phyloP scores from a whole-genome alignment of 2,113 vertebrate genomes.

The Cyanoliseus patagonus region DNA sequence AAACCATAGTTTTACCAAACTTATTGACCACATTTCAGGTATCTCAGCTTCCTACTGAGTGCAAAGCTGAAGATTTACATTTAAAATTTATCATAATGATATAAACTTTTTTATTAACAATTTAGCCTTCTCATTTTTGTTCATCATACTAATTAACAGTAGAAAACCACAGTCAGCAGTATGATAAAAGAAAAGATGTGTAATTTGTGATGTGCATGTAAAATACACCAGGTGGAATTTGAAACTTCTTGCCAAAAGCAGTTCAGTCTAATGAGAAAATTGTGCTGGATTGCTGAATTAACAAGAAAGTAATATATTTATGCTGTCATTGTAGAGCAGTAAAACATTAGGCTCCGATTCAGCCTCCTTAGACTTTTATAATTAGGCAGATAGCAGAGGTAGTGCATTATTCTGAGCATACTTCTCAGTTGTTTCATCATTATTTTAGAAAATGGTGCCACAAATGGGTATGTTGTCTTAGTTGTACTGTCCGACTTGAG shows the following conservation, averaged over 20 bases:
- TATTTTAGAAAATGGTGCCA: background rate
- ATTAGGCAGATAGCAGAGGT: background rate
- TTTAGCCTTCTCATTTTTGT: background rate
- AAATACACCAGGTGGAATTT: constrained; percentile 10
- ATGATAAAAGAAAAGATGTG: background rate
- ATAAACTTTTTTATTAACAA: background rate
- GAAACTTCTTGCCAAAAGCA: constrained; percentile 8
- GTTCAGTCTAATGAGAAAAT: background rate
- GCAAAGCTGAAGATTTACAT: background rate
- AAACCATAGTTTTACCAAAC: background rate
- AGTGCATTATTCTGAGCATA: background rate
- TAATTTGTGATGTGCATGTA: background rate
- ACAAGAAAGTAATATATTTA: constrained; percentile 13
- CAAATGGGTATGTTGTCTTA: background rate
- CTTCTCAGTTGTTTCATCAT: background rate
- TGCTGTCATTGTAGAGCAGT: background rate
- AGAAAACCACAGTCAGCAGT: background rate
- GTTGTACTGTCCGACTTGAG: background rate
- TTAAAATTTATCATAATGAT: background rate
- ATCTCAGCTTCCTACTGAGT: background rate
- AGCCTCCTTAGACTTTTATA: background rate
- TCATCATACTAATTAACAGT: background rate
- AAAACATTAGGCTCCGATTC: background rate
- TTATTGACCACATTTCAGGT: background rate
- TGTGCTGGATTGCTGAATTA: constrained; percentile 11